Evolutionary conservation across 2,888 invertebrate genomes (phyloP).

Genomic region (Philhelius pedissequus): DNA sequence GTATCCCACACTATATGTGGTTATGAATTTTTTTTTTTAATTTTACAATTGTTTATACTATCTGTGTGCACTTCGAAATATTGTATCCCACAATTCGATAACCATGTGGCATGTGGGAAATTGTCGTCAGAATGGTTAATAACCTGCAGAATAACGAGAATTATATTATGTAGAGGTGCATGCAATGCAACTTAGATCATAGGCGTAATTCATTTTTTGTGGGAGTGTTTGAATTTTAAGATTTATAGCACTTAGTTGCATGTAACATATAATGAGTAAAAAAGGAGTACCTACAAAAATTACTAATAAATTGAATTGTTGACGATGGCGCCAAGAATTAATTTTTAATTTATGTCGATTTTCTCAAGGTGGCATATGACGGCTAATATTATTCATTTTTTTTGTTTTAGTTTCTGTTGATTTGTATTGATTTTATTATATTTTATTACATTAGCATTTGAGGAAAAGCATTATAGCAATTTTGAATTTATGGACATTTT

Average conservation of each 20-base stretch:
- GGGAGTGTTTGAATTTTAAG: not conserved
- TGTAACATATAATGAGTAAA: not conserved
- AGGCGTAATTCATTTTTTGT: not conserved
- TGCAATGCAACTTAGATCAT: not conserved
- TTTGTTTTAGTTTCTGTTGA: too few relatives aligned
- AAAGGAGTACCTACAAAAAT: not conserved
- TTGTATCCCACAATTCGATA: not conserved
- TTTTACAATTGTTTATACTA: not conserved
- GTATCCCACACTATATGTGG: not conserved
- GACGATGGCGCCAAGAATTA: not conserved
- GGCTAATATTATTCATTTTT: not conserved
- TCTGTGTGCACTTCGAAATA: too few relatives aligned
- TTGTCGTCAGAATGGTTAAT: not conserved
- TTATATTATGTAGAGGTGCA: not conserved
- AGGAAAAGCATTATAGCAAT: too few relatives aligned
- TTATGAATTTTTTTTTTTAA: too few relatives aligned
- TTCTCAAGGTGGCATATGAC: not conserved
- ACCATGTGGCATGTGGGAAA: not conserved
- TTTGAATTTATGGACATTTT: too few relatives aligned
- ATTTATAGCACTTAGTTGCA: not conserved
- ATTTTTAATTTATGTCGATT: not conserved
- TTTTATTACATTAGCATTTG: not conserved
- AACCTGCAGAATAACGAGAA: not conserved
- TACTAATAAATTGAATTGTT: not conserved
- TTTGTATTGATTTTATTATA: too few relatives aligned